These are phyloP conservation scores for Cottoperca gobio DNA, from an alignment of 2,797 vertebrate genomes.

Conservation along the genomic window DNA sequence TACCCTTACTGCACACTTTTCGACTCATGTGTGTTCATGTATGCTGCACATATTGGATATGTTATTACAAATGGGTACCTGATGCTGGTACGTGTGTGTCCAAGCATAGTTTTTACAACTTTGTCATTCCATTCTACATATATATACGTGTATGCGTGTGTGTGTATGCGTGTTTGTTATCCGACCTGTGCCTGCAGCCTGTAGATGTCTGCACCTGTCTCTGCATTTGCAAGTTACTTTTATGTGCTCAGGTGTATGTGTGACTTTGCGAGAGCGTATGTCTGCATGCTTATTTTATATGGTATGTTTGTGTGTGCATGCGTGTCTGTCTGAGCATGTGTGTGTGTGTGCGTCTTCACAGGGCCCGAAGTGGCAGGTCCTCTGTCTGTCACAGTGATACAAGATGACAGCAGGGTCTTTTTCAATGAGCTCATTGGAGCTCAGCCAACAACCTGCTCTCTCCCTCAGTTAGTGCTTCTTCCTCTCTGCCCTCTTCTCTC, in stretches of 20 bases:
- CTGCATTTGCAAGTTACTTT: background rate
- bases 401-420: constrained; percentile 70
- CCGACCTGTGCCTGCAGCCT: background rate
- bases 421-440: constrained; percentile 75
- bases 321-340: background rate
- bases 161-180: background rate
- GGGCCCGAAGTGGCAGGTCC: constrained; percentile 51
- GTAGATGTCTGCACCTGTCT: background rate
- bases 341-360: constrained; percentile 34
- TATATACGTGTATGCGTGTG: background rate
- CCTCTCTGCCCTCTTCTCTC: background rate
- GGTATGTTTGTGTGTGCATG: background rate
- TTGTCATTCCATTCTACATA: too few species aligned
- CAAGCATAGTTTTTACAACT: too few species aligned
- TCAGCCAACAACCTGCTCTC: constrained; percentile 72
- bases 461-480: constrained; percentile 44
- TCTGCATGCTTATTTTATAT: constrained; percentile 8
- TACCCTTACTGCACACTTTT: too few species aligned
- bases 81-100: too few species aligned
- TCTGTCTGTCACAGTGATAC: constrained; percentile 72
- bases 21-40: too few species aligned
- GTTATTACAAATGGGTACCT: background rate
- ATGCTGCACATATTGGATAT: background rate
- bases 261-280: background rate
- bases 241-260: background rate